Base-by-base conservation (phyloP, 2,888 invertebrate species). In the Oscheius onirici region DNA sequence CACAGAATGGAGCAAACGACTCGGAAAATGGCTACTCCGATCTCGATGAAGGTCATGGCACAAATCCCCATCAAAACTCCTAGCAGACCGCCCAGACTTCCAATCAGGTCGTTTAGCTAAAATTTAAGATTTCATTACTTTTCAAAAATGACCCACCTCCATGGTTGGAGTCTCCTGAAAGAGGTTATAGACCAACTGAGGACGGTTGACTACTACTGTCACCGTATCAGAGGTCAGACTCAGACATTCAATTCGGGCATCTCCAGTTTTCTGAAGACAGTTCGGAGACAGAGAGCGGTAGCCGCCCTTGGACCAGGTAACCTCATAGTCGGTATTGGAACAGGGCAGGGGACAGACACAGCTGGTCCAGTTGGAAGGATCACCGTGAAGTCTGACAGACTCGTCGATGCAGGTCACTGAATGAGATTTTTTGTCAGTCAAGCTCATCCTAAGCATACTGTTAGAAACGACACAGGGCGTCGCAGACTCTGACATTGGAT, bases 301-400 rank as follows among this genome's bases (percentile, higher is more conserved):
- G 49, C 26, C 20, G 10, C 71, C 44, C n/a, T 73, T 75, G 43
- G 75, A 78, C 77, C 76, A 78, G 0, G 72, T 72, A 1, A 78
- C 74, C 2, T 72, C 63, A 34, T 68, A 81, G 26, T 75, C 71
- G n/a, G 69, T 69, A 65, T 79, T 80, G 0, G 68, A 67, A 44
- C 83, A 83, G 0, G 79, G 75, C 6, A 75, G 52, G 8, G 83
- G 82, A 49, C 82, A 82, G 8, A 79, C 72, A 66, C 82, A 82
- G 20, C 54, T 58, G 22, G 51, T 6, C 82, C 82, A 82, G 0
- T 78, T 75, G 5, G 79, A 77, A 10, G 82, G 82, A 58, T 82
- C 82, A 0, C 82, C 82, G 8, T 66, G 65, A 6, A 6, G 41
- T 5, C 69, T 74, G 10, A 72, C 65, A 0, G 79, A 74, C 8